Evolutionary conservation across 2,888 invertebrate genomes (phyloP), one percentile per base, ranked within the genome.

Genomic region (Ephialtes manifestator): DNA sequence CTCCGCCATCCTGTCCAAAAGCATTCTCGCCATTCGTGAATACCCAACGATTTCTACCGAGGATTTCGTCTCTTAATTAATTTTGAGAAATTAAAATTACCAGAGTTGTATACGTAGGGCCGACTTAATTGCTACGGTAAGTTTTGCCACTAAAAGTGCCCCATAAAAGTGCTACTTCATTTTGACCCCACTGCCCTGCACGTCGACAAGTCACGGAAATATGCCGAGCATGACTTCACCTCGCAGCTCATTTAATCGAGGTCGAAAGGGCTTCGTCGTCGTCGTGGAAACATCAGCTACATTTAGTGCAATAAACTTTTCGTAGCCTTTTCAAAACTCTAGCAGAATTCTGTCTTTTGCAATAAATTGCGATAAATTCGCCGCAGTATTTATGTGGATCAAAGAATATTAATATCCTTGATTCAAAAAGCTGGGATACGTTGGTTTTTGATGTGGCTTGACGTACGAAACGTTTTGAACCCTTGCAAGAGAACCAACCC

Each of bases 41-140:
- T 81, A 65, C 65, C 75, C 28, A 76, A 67, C 68, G 72, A 71
- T 84, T 85, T 80, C 83, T 87, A 88, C 75, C 86, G 77, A 83
- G 70, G 86, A 87, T 86, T 88, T 85, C 87, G 89, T 88, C 82
- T 90, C 89, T 89, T 92, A 92, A 92, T 92, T 92, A 92, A 92
- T 92, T 92, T 91, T 89, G 77, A 87, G 89, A 90, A 91, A 91
- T 91, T 91, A 92, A 90, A 89, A 89, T 89, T 74, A 85, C 88
- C 86, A 80, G 88, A 86, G 63, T 74, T 55, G 65, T 51, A 53
- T 75, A 78, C 55, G 79, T 60, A 88, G 88, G 86, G 85, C 85
- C 81, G 87, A 87, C 88, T 90, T 91, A 90, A 92, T 92, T 91
- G 88, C 88, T 79, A 71, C 86, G 87, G 75, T 86, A 90, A 90